Evolutionary conservation across 2,797 vertebrate genomes (phyloP), one percentile per base, ranked within the genome.

Genomic region (Acanthopagrus latus): DNA sequence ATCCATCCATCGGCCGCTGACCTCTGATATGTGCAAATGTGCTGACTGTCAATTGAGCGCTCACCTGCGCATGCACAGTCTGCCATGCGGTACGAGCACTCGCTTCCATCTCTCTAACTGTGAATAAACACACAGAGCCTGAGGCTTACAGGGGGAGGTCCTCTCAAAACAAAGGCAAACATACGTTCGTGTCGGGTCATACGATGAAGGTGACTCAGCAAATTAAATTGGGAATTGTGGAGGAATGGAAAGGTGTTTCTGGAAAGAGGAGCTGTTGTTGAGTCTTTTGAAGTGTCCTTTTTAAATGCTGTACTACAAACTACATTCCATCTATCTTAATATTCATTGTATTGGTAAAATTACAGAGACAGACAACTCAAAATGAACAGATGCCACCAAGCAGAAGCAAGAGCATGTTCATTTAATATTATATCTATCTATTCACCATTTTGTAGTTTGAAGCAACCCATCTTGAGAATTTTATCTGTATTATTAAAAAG

Each of bases 11-110:
- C 27, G 74, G 13, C 52, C 29, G 0, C 13, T 58, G 70, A 67
- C 78, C 81, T 75, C 55, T 81, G 29, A 58, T 65, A 62, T 33
- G 48, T 69, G 46, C 38, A 46, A 48, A 79, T 47, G 64, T n/a
- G 48, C 62, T 38, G 58, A 66, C n/a, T 58, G n/a, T 69, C 86
- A 65, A 73, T 58, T 41, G 14, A 44, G 55, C 41, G 50, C 25
- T 65, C 60, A 74, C 20, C 68, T 82, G 66, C 65, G 12, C 12
- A 58, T 12, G n/a, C 63, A 47, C 17, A 44, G 52, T 21, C 38
- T 54, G 76, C 43, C 38, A 25, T 12, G 17, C 2, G 12, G 27
- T 27, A 43, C 9, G 7, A 66, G 23, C 17, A 25, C n/a, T 44
- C 1, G 1, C 67, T 66, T 46, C 33, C 14, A 29, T 71, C 25